phyloP scores from a whole-genome alignment of 2,113 vertebrate species.

The Nipponia nippon region DNA sequence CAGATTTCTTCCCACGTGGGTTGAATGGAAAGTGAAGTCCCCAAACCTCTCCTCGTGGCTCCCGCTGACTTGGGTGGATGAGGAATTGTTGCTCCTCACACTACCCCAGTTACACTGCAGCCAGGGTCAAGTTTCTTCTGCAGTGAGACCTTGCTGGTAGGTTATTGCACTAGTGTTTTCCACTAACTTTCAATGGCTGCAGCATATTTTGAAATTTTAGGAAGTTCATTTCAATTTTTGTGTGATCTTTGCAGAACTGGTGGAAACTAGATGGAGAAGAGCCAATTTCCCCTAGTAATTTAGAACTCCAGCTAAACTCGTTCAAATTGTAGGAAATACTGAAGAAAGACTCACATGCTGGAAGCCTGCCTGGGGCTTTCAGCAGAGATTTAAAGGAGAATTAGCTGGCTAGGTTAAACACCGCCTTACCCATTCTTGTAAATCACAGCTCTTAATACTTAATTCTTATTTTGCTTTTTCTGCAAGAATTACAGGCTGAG shows the following conservation, averaged over 20 bases:
- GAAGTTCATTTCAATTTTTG: not conserved
- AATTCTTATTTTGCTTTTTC: not conserved
- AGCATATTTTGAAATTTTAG: not conserved
- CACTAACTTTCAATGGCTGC: not conserved
- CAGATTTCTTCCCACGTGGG: not conserved
- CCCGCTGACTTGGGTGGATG: not conserved
- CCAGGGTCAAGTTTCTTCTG: not conserved
- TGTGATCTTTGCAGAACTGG: not conserved
- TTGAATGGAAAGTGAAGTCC: not conserved
- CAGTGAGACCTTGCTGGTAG: not conserved
- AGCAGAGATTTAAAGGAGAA: slow-evolving; percentile 9
- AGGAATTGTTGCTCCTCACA: not conserved
- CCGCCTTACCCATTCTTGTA: not conserved
- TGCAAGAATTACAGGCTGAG: not conserved
- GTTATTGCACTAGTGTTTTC: not conserved
- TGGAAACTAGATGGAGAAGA: not conserved
- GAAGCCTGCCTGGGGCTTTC: slow-evolving; percentile 12
- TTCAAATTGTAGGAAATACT: not conserved
- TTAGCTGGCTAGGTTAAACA: slow-evolving; percentile 10
- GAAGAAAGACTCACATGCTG: slow-evolving; percentile 2
- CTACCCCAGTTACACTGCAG: not conserved
- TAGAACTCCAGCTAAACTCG: not conserved
- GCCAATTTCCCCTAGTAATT: not conserved
- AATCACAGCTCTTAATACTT: not conserved
- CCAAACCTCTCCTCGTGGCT: not conserved